A percentile compares a stretch with the other conserved stretches of the same genome.
These are phyloP conservation scores for Peromyscus maniculatus DNA, from an alignment of 2,113 vertebrate species.

Conservation along the genomic window DNA sequence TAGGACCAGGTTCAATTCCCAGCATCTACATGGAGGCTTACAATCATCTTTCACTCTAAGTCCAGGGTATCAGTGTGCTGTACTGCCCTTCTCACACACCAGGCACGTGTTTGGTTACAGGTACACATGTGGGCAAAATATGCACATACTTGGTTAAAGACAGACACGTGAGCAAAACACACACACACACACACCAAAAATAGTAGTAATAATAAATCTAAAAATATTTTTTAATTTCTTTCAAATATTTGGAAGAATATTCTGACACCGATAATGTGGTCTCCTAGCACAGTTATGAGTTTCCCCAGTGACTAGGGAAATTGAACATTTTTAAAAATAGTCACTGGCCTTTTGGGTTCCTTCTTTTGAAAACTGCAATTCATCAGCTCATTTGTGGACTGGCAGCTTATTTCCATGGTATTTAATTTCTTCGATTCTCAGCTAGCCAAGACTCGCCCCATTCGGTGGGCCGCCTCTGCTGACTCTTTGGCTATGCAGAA, in stretches of 20 bases:
- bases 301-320: background rate
- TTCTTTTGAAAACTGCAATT: background rate
- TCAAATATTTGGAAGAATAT: slow-evolving; percentile 30
- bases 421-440: background rate
- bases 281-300: too few relatives aligned
- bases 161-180: background rate
- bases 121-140: background rate
- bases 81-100: background rate
- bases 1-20: background rate
- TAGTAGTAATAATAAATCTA: background rate
- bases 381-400: background rate
- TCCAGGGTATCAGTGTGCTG: background rate
- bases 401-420: background rate
- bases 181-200: background rate
- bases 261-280: background rate
- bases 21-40: background rate
- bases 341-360: background rate
- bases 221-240: background rate
- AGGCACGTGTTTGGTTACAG: background rate
- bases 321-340: background rate
- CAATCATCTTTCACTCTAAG: too few relatives aligned
- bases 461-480: background rate
- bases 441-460: background rate
- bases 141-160: background rate
- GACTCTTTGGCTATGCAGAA: background rate